phyloP scores from a whole-genome alignment of 2,113 vertebrate species.

The Zingel zingel region DNA sequence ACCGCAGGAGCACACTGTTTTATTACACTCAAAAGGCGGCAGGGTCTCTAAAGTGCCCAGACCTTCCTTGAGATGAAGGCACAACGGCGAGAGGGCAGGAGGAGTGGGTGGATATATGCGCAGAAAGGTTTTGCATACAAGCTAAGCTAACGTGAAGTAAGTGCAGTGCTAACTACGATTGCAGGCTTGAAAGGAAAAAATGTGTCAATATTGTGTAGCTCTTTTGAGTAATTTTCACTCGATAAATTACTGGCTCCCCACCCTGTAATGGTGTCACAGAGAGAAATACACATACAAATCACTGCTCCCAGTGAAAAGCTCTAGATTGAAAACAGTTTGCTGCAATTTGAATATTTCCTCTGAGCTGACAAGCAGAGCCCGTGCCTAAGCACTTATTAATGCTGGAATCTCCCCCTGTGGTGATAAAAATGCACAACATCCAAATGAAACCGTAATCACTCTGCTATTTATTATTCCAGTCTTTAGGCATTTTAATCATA shows the following conservation, averaged over 20 bases:
- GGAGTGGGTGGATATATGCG: slow-evolving; percentile 22
- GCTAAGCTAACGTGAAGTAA: slow-evolving; percentile 1
- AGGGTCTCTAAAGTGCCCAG: slow-evolving; percentile 44
- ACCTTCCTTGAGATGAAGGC: slow-evolving; percentile 39
- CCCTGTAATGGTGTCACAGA: slow-evolving; percentile 32
- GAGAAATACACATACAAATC: slow-evolving; percentile 28
- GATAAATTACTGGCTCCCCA: slow-evolving; percentile 14
- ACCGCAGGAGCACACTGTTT: slow-evolving; percentile 53
- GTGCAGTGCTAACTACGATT: neutral
- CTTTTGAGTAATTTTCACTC: slow-evolving; percentile 30
- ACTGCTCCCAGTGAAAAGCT: slow-evolving; percentile 37
- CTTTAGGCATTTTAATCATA: slow-evolving; percentile 61
- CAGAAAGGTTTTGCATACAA: slow-evolving; percentile 25
- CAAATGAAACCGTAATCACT: slow-evolving; percentile 59
- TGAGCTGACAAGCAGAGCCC: slow-evolving; percentile 17
- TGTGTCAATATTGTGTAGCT: slow-evolving; percentile 1
- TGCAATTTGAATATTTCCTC: slow-evolving; percentile 29
- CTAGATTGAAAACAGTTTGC: slow-evolving; percentile 48
- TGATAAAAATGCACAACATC: slow-evolving; percentile 52
- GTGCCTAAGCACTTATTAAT: slow-evolving; percentile 39
- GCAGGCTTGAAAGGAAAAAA: slow-evolving; percentile 36
- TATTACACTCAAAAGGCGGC: slow-evolving; percentile 34
- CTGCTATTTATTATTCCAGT: slow-evolving; percentile 64
- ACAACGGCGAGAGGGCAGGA: slow-evolving; percentile 14
- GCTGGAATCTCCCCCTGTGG: slow-evolving; percentile 38